A percentile compares a stretch with the other conserved stretches of the same genome.
Conservation (phyloP, 2,888 invertebrate genomes). For the Dermolepida albohirtum region DNA sequence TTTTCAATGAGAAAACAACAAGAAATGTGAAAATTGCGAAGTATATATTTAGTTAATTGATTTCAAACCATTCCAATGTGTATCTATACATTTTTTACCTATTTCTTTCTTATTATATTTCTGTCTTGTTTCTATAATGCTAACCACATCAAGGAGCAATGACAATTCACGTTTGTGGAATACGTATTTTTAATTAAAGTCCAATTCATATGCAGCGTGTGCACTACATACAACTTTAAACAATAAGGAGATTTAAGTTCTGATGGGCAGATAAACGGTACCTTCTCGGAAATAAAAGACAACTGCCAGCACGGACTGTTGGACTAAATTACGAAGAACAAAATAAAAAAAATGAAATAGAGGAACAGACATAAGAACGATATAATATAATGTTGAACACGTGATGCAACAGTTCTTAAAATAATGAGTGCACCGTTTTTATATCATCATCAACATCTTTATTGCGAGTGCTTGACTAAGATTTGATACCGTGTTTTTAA, state of each 20-base stretch:
- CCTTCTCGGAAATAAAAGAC: constrained; percentile 50
- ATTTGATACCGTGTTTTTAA: constrained; percentile 35
- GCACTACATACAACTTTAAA: constrained; percentile 49
- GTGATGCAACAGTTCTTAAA: constrained; percentile 41
- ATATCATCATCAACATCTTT: constrained; percentile 40
- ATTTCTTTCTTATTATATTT: not conserved
- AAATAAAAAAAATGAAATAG: constrained; percentile 12
- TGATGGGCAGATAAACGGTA: constrained; percentile 50
- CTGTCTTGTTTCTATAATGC: constrained; percentile 3
- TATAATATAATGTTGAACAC: constrained; percentile 38
- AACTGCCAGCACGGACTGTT: constrained; percentile 32
- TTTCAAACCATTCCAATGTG: too few relatives aligned
- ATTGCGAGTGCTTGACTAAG: constrained; percentile 35
- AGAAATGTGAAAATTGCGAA: too few relatives aligned
- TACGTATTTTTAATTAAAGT: constrained; percentile 52
- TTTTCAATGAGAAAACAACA: too few relatives aligned
- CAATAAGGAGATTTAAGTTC: constrained; percentile 50
- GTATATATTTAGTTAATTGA: too few relatives aligned
- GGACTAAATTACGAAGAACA: constrained; percentile 30
- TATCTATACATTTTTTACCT: not conserved
- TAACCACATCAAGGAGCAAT: constrained; percentile 7
- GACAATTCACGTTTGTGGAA: constrained; percentile 44
- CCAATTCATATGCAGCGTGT: constrained; percentile 50
- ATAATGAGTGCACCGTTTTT: constrained; percentile 40
- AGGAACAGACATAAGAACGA: constrained; percentile 8